These are phyloP conservation scores for Mylabris sibirica DNA, from an alignment of 2,888 invertebrate species.

Conservation along the genomic window DNA sequence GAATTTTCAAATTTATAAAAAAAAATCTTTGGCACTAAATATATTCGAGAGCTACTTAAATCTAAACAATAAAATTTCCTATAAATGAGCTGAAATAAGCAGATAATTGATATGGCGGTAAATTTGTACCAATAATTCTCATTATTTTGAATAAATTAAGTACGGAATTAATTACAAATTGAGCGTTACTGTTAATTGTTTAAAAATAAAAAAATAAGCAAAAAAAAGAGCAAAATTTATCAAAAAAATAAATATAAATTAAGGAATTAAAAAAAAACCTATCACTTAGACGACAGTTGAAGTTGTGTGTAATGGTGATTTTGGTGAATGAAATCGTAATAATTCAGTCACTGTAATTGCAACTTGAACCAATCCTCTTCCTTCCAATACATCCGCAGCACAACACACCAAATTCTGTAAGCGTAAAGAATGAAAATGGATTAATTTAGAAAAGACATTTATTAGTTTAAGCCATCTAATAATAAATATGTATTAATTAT, in stretches of 20 bases:
- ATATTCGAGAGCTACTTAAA: conserved; percentile 9
- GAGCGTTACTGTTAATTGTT: not conserved
- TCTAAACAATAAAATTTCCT: not conserved
- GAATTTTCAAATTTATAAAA: conserved; percentile 10
- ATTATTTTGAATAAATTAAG: not conserved
- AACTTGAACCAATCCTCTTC: conserved; percentile 85
- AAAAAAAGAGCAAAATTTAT: not conserved
- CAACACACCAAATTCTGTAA: conserved; percentile 90
- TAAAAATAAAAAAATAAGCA: not conserved
- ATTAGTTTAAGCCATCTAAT: conserved; percentile 24
- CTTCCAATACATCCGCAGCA: conserved; percentile 91
- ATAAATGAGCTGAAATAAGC: not conserved
- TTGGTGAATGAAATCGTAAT: conserved; percentile 70
- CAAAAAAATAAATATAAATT: conserved; percentile 20
- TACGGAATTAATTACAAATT: not conserved
- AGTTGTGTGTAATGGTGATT: conserved; percentile 56
- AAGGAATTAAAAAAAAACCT: conserved; percentile 3
- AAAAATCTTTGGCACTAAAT: conserved; percentile 22
- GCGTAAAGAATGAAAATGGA: not conserved
- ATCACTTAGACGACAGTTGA: conserved; percentile 48
- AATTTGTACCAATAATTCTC: not conserved
- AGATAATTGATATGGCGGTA: not conserved
- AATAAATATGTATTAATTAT: not conserved
- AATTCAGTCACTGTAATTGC: conserved; percentile 89
- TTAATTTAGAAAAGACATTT: conserved; percentile 22